Conservation (phyloP, 1,140 invertebrate genomes). For the Euglossa dilemma region DNA sequence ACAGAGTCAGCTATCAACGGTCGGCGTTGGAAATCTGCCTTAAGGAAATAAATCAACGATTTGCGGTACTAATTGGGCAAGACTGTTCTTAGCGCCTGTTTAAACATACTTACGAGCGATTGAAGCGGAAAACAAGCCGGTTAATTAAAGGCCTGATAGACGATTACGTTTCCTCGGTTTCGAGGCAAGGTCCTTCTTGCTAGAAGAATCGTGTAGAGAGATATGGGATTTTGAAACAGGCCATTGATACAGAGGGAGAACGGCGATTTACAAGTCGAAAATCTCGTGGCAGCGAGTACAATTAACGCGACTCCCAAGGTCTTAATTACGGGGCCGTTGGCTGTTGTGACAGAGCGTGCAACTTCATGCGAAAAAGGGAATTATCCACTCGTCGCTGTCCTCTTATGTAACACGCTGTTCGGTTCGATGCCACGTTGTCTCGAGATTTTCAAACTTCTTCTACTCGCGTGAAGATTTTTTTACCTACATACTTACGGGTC, state of each 20-base stretch:
- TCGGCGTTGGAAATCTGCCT: no score
- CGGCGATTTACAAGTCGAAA: not conserved
- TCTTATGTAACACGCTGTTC: conserved; percentile 37
- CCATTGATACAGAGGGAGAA: conserved; percentile 4
- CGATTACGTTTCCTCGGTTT: not conserved
- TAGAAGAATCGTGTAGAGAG: no score
- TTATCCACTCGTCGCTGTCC: conserved; percentile 58
- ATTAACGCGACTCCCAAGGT: conserved; percentile 48
- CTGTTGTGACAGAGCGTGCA: conserved; percentile 62
- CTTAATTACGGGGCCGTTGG: conserved; percentile 56
- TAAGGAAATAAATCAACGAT: not conserved
- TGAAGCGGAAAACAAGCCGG: not conserved
- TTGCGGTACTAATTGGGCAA: not conserved
- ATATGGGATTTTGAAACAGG: not conserved
- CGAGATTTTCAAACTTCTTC: not conserved
- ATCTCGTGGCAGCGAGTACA: conserved; percentile 1
- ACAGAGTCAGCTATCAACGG: not conserved
- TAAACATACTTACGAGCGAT: not conserved
- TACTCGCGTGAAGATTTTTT: not conserved
- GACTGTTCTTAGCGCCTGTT: not conserved
- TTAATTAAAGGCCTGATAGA: not conserved
- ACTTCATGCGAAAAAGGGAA: conserved; percentile 66
- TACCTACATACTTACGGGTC: not conserved
- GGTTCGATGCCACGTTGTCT: not conserved
- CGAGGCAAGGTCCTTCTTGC: not conserved